Evolutionary conservation across 2,888 invertebrate genomes (phyloP).

Genomic region (Sisyra terminalis): DNA sequence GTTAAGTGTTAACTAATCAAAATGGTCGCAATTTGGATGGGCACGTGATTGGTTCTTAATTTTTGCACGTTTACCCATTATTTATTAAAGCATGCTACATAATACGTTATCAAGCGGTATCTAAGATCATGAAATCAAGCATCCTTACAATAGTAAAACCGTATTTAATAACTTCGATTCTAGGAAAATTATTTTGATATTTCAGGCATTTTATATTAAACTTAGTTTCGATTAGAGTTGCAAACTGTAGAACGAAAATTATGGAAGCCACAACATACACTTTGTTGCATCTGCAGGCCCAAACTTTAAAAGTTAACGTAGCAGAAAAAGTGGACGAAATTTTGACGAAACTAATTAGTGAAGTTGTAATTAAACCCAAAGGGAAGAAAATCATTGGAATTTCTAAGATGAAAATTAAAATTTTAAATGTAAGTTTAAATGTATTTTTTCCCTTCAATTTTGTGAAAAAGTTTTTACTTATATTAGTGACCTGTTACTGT

Average conservation of each 20-base stretch:
- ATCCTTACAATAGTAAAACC: too few species aligned
- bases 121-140: too few species aligned
- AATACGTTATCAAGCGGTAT: too few species aligned
- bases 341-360: background rate
- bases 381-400: slow-evolving; percentile 11
- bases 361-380: slow-evolving; percentile 9
- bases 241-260: slow-evolving; percentile 33
- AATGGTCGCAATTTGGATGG: too few species aligned
- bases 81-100: too few species aligned
- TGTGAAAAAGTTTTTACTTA: too few species aligned
- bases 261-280: slow-evolving; percentile 38
- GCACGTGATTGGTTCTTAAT: too few species aligned
- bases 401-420: background rate
- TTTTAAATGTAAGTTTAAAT: slow-evolving; percentile 8
- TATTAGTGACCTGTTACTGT: too few species aligned
- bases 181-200: slow-evolving; percentile 7
- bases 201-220: slow-evolving; percentile 44
- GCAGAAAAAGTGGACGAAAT: slow-evolving; percentile 15
- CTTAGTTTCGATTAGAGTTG: slow-evolving; percentile 47
- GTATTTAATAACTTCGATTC: too few species aligned
- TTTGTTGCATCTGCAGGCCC: slow-evolving; percentile 47
- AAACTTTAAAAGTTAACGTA: slow-evolving; percentile 25
- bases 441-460: too few species aligned
- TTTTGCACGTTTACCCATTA: too few species aligned
- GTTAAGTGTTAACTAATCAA: too few species aligned